Evolutionary conservation across 1,140 invertebrate species (phyloP).

Genomic region (Macrocentrus cingulum): DNA sequence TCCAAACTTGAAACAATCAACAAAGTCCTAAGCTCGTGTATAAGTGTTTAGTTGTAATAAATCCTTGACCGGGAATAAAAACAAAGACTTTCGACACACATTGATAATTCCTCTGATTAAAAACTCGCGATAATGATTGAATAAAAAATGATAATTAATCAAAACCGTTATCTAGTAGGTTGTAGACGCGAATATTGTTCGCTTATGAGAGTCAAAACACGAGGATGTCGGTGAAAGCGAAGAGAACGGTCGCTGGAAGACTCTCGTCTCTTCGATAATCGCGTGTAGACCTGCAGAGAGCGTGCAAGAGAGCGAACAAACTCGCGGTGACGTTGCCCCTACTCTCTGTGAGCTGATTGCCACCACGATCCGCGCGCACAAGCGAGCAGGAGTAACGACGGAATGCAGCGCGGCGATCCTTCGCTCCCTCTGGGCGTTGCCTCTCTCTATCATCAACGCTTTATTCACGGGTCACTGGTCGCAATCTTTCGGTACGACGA

Average conservation of each 20-base stretch:
- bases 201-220: too few species aligned
- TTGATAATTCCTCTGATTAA: too few species aligned
- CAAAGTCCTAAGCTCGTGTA: too few species aligned
- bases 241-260: not conserved
- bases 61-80: too few species aligned
- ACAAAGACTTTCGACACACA: too few species aligned
- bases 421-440: conserved; percentile 5
- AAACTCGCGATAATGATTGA: too few species aligned
- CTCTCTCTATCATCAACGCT: conserved; percentile 1
- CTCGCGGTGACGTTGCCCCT: conserved; percentile 3
- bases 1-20: too few species aligned
- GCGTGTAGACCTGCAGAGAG: conserved; percentile 12
- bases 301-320: not conserved
- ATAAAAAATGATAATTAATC: too few species aligned
- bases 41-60: too few species aligned
- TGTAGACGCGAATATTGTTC: too few species aligned
- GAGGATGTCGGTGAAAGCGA: conserved; percentile 1
- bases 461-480: conserved; percentile 36
- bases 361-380: conserved; percentile 11
- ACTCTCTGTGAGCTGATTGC: conserved; percentile 11
- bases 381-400: conserved; percentile 14
- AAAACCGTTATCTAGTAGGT: too few species aligned
- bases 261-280: conserved; percentile 5
- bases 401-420: conserved; percentile 21
- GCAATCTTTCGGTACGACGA: conserved; percentile 30